Evolutionary conservation across 2,888 invertebrate species (phyloP).

Genomic region (Watsonalla cultraria): DNA sequence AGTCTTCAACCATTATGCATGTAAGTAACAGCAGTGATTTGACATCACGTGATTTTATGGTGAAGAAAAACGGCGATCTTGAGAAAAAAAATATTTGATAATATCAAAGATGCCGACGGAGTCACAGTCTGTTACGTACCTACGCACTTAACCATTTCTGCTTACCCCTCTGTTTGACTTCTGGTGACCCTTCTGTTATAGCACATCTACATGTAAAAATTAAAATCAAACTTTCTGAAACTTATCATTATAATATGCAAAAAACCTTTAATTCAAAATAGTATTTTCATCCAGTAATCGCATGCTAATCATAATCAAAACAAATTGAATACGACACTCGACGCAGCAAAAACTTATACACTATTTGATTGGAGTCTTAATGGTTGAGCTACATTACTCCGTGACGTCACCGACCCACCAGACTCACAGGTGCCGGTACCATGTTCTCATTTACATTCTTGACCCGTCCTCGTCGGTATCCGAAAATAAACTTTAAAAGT

Average conservation of each 20-base stretch:
- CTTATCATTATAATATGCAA: background rate
- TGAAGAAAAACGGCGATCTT: no score
- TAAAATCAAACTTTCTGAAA: no score
- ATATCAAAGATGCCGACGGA: no score
- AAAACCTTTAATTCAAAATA: background rate
- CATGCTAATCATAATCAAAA: constrained; percentile 31
- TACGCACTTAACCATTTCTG: no score
- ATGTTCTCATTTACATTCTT: constrained; percentile 57
- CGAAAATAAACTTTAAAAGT: constrained; percentile 23
- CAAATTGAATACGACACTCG: constrained; percentile 33
- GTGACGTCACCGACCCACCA: constrained; percentile 60
- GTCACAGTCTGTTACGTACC: no score
- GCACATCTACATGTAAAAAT: no score
- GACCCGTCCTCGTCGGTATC: constrained; percentile 21
- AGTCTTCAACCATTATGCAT: no score
- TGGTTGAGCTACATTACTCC: constrained; percentile 36
- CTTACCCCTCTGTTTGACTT: no score
- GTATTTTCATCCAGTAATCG: constrained; percentile 12
- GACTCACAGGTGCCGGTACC: constrained; percentile 67
- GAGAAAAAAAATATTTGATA: no score
- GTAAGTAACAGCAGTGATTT: no score
- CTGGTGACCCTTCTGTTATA: no score
- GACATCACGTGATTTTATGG: no score
- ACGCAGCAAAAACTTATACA: constrained; percentile 24
- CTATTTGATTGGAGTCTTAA: constrained; percentile 36